These are phyloP conservation scores for Lipophrys pholis DNA, from an alignment of 2,113 vertebrate species.

Conservation along the genomic window DNA sequence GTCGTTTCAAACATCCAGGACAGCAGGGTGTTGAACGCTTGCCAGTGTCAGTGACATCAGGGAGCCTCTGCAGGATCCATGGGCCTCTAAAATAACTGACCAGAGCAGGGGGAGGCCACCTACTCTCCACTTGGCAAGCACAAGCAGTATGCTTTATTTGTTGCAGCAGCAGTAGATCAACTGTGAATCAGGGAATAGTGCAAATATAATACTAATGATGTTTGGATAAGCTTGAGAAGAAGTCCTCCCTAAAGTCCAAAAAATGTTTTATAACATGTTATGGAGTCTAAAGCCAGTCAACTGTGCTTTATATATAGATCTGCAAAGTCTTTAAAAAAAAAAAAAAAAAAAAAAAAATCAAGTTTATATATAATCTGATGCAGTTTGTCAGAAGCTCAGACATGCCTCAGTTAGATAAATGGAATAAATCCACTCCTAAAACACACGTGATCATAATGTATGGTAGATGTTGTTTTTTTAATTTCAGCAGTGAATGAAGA, in stretches of 20 bases:
- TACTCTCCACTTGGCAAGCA: constrained; percentile 11
- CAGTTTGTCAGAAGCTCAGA: not conserved
- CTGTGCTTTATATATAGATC: too few relatives aligned
- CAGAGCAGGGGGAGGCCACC: constrained; percentile 20
- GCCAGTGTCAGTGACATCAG: constrained; percentile 27
- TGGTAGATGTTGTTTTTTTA: constrained; percentile 7
- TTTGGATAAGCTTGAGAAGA: constrained; percentile 28
- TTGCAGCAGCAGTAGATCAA: constrained; percentile 29
- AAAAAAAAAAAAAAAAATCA: too few relatives aligned
- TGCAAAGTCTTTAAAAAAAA: too few relatives aligned
- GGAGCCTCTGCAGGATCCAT: constrained; percentile 20
- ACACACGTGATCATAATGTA: not conserved
- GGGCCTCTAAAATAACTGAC: constrained; percentile 27
- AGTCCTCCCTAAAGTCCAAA: constrained; percentile 29
- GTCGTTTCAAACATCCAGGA: constrained; percentile 30
- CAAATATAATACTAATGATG: constrained; percentile 31
- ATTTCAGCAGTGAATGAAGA: not conserved
- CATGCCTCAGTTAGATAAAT: not conserved
- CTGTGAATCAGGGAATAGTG: constrained; percentile 10
- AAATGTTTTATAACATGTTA: constrained; percentile 27
- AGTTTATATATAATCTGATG: not conserved
- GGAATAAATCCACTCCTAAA: not conserved
- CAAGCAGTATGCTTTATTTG: constrained; percentile 4
- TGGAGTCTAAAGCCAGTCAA: not conserved
- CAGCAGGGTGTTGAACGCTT: not conserved